Evolutionary conservation across 35 echinoderm and acorn worm species (phyloP), one percentile per base, ranked within the genome.

Genomic region (Eucidaris tribuloides): DNA sequence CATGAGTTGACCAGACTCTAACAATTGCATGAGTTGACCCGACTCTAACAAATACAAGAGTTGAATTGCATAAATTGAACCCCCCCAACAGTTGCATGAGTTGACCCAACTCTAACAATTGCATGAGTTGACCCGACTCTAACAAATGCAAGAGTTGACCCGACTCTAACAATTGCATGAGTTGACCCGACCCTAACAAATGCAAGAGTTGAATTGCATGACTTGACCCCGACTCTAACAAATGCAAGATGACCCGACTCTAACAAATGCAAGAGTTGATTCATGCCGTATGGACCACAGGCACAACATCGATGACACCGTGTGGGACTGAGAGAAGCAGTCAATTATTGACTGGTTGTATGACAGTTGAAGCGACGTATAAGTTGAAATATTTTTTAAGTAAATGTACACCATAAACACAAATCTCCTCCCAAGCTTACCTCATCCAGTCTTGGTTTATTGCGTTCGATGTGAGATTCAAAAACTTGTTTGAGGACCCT

Each of bases 401-500:
- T 79, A 5, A 3, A 46, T 18, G 25, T 24, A 46, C 19, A 11
- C 35, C 27, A 0, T 23, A 4, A 15, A 9, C 7, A 36, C 19
- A 3, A 38, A 5, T 4, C 36, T 9, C 71, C 3, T 37, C 24
- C 27, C 33, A 31, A 82, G 66, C 85, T 42, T 44, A 93, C 94
- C 89, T 92, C 89, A 46, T 97, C 90, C 57, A 97, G 59, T 63
- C 81, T 87, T 49, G 84, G 85, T 58, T 88, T 97, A 55, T 97
- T 92, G 29, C 81, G 86, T 22, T 87, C 62, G 49, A 97, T 92
- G 78, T 97, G 94, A 2, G 85, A 70, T 44, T 97, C 94, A 89
- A 97, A 97, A 25, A 97, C 90, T 40, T 97, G 94, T 76, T 89
- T 97, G 29, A 97, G 66, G n/a, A 97, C 90, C 13, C 49, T 86